Conservation (phyloP, 2,113 vertebrate genomes). For the Sceloporus undulatus region DNA sequence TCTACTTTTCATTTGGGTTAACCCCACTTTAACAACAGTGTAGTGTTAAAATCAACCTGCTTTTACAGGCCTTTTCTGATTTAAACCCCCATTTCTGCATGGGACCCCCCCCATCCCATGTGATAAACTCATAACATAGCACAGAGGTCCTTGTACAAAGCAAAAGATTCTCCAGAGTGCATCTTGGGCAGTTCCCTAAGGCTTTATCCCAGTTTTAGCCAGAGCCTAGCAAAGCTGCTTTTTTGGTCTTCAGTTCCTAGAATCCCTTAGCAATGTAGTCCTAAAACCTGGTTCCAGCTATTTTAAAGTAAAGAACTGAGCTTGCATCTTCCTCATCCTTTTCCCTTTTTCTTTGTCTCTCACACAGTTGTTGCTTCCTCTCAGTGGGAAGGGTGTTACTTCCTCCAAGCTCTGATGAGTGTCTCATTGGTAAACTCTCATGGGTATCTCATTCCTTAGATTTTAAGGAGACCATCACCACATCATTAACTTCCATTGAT, state of each 20-base stretch:
- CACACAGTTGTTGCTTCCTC: no score
- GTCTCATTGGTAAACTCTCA: not conserved
- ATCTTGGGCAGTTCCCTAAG: not conserved
- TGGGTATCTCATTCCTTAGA: not conserved
- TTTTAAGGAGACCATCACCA: not conserved
- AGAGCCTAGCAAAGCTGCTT: no score
- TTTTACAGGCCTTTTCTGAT: no score
- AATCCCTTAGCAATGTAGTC: no score
- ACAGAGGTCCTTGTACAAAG: not conserved
- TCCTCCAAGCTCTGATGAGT: conserved; percentile 5
- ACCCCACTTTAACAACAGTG: no score
- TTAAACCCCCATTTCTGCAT: no score
- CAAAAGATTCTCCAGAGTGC: not conserved
- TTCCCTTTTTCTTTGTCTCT: not conserved
- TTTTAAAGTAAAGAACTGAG: not conserved
- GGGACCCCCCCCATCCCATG: no score
- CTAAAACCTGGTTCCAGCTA: not conserved
- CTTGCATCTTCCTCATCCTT: no score
- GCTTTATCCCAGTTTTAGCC: not conserved
- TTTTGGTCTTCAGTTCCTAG: no score
- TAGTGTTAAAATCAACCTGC: no score
- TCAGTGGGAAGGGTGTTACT: not conserved
- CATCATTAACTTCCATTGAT: not conserved
- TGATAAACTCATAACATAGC: not conserved
- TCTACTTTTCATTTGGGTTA: no score